These are phyloP conservation scores for Ceramica pisi DNA, from an alignment of 2,888 invertebrate species.

Conservation along the genomic window DNA sequence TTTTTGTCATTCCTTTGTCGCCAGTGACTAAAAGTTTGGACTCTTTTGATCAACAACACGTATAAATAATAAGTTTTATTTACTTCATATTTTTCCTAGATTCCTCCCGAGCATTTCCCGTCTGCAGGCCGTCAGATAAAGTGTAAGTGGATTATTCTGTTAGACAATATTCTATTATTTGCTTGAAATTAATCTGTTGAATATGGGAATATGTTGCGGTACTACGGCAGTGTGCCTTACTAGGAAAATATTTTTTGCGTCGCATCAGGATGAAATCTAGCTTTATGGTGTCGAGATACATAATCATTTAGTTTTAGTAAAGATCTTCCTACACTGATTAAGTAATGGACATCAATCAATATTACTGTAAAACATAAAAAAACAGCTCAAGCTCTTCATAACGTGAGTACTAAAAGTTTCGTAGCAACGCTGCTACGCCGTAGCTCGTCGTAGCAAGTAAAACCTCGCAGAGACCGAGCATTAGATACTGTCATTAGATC, in stretches of 20 bases:
- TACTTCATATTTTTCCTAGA: conserved; percentile 31
- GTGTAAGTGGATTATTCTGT: conserved; percentile 39
- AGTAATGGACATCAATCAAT: not conserved
- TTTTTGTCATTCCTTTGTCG: conserved; percentile 6
- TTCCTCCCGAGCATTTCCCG: conserved; percentile 20
- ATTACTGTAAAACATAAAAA: not conserved
- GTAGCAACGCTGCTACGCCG: conserved; percentile 12
- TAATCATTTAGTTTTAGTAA: not conserved
- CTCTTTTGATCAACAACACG: conserved; percentile 25
- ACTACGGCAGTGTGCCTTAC: not conserved
- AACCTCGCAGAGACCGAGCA: not conserved
- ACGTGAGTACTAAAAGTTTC: not conserved
- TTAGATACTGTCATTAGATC: conserved; percentile 24
- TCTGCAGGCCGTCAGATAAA: conserved; percentile 30
- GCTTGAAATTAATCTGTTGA: conserved; percentile 29
- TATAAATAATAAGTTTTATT: conserved; percentile 26
- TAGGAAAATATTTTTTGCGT: conserved; percentile 9
- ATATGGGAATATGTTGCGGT: not conserved
- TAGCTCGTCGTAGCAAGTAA: conserved; percentile 1
- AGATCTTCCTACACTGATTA: no score
- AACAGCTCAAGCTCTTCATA: not conserved
- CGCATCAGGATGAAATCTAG: conserved; percentile 1
- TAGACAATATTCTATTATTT: conserved; percentile 30
- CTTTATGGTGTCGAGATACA: not conserved
- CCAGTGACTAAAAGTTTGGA: conserved; percentile 25